Base-by-base conservation (phyloP, 2,888 invertebrate species). In the Campaea margaritaria region DNA sequence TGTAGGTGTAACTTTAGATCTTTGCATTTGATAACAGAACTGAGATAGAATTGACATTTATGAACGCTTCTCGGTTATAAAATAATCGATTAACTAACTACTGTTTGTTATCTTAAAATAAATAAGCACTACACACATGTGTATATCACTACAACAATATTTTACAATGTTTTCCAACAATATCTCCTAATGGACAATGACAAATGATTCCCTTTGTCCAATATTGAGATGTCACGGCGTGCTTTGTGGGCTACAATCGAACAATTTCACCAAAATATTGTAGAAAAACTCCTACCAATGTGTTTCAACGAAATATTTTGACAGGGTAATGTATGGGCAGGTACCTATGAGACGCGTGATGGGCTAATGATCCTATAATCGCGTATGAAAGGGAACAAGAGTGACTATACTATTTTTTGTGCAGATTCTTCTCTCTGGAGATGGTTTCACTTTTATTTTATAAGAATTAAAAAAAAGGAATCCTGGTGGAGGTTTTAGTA, bases 121-220 rank as follows among this genome's bases (percentile, higher is more conserved):
- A 41, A 42, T 21, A 39, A 47, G 16, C 21, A 14, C 28, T 13
- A 13, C 31, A 34, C 31, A 36, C 15, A 12, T 36, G 38, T 46
- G 13, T 54, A 31, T 7, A 1, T 12, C 12, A 39, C 39, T 39
- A 39, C 46, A 72, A 70, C 77, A 83, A 86, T 83, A 87, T 83
- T 81, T 79, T 76, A 83, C 78, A 79, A 83, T 79, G 77, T 83
- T 80, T 79, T 73, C 81, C 77, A 86, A 92, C 91, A 92, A 92
- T 91, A 83, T 86, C 71, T 62, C 81, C 81, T 91, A 90, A 92
- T 91, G 89, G 89, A 87, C 89, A 89, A 85, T 91, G 91, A 91
- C 90, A 91, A 92, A 92, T 91, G 89, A 83, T 85, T 84, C 81
- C 80, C 72, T 81, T 90, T 91, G 87, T 89, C 72, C 70, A 83